phyloP scores from a whole-genome alignment of 2,113 vertebrate genomes.

The Trochalopteron elliotii region DNA sequence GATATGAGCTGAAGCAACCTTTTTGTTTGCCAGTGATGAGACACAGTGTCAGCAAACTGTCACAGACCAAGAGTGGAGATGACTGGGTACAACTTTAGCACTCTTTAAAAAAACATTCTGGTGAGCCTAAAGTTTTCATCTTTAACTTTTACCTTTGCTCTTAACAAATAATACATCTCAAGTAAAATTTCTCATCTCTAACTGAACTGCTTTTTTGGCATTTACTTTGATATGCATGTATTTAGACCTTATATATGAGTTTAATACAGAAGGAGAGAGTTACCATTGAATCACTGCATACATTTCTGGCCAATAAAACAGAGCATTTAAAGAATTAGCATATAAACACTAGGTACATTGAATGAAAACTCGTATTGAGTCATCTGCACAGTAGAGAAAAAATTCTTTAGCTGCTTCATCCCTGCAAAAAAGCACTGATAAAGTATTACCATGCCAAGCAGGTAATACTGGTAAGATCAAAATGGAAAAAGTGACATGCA shows the following conservation, averaged over 20 bases:
- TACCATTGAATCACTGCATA: not conserved
- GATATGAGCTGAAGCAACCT: not conserved
- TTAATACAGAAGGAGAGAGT: not conserved
- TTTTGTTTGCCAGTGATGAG: not conserved
- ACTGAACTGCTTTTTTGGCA: not conserved
- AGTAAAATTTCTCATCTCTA: not conserved
- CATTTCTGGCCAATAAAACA: not conserved
- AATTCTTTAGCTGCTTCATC: not conserved
- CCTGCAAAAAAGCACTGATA: not conserved
- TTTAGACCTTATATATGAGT: not conserved
- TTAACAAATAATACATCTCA: not conserved
- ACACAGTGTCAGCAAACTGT: accelerated
- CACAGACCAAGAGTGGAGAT: not conserved
- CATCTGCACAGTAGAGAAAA: not conserved
- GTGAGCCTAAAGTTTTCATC: not conserved
- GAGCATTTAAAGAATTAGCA: not conserved
- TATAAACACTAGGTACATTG: not conserved
- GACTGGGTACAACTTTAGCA: not conserved
- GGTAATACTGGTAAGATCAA: not conserved
- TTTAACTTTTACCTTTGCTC: not conserved
- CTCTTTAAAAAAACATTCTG: not conserved
- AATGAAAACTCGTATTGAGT: not conserved
- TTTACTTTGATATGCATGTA: not conserved
- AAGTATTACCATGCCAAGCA: not conserved
- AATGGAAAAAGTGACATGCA: not conserved